A percentile compares a stretch with the other conserved stretches of the same genome.
Conservation (phyloP, 2,113 vertebrate species). For the Thalassoma bifasciatum region DNA sequence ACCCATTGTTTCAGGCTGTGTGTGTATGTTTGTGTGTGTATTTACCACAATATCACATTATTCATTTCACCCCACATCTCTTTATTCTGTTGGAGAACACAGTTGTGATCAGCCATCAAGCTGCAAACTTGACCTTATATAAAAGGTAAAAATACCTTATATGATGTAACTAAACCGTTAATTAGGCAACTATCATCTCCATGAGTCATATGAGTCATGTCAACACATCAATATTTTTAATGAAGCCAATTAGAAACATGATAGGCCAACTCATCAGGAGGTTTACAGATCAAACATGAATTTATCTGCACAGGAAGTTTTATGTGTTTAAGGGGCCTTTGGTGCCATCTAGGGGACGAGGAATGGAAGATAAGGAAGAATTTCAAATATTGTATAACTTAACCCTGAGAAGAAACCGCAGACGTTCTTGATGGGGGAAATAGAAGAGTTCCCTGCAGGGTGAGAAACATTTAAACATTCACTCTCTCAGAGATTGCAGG, state of each 20-base stretch:
- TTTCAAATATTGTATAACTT: too few species aligned
- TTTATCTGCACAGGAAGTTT: background rate
- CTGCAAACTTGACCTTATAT: background rate
- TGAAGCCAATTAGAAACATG: slow-evolving; percentile 13
- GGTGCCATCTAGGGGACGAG: background rate
- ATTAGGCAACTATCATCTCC: slow-evolving; percentile 6
- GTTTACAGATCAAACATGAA: slow-evolving; percentile 2
- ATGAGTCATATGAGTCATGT: background rate
- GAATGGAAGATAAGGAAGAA: too few species aligned
- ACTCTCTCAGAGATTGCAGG: too few species aligned
- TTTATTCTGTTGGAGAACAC: slow-evolving; percentile 3
- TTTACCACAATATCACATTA: slow-evolving; percentile 6
- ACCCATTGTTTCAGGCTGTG: background rate
- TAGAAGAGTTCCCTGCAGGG: too few species aligned
- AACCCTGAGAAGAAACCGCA: too few species aligned
- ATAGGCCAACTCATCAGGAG: slow-evolving; percentile 5
- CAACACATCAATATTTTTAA: slow-evolving; percentile 17
- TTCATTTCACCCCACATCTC: slow-evolving; percentile 5
- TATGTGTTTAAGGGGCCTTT: background rate
- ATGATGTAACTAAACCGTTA: slow-evolving; percentile 11
- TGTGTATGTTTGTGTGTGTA: background rate
- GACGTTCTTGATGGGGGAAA: too few species aligned
- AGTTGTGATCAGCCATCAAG: background rate
- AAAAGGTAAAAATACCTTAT: too few species aligned
- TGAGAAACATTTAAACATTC: too few species aligned